A percentile compares a stretch with the other conserved stretches of the same genome.
phyloP scores from a whole-genome alignment of 2,888 invertebrate genomes.

The Eupithecia centaureata region DNA sequence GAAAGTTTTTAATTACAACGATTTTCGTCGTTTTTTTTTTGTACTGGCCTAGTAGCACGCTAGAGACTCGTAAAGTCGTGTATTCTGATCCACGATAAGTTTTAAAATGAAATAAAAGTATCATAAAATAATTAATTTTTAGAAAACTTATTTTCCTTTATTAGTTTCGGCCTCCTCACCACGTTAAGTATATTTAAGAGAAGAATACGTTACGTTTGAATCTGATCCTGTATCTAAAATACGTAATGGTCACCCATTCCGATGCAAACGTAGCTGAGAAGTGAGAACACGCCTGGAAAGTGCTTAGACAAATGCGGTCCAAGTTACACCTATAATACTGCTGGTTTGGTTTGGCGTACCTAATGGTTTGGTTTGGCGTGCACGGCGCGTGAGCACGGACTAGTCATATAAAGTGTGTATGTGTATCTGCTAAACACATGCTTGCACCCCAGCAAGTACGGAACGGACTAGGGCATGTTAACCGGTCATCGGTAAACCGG shows the following conservation, averaged over 20 bases:
- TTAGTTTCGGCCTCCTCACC: too few species aligned
- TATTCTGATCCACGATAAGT: neutral
- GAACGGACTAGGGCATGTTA: too few species aligned
- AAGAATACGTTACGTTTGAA: slow-evolving; percentile 29
- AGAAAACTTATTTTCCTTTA: too few species aligned
- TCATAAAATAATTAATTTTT: too few species aligned
- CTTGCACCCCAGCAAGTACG: slow-evolving; percentile 68
- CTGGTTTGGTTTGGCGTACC: slow-evolving; percentile 41
- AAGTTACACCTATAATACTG: slow-evolving; percentile 33
- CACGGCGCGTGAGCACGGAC: slow-evolving; percentile 50
- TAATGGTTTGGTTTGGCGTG: too few species aligned
- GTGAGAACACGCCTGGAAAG: slow-evolving; percentile 40
- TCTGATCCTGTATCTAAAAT: slow-evolving; percentile 37
- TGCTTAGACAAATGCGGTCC: slow-evolving; percentile 24
- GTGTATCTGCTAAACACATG: slow-evolving; percentile 83
- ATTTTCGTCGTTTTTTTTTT: neutral
- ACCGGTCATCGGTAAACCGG: too few species aligned
- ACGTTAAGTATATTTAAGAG: neutral
- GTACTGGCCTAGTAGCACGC: neutral
- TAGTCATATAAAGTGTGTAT: too few species aligned
- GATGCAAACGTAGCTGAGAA: slow-evolving; percentile 53
- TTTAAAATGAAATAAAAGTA: neutral
- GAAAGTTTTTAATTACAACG: slow-evolving; percentile 21
- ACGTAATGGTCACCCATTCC: slow-evolving; percentile 49
- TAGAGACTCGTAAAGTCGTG: neutral